Conservation (phyloP, 2,888 invertebrate genomes). For the Hedychridium roseum region DNA sequence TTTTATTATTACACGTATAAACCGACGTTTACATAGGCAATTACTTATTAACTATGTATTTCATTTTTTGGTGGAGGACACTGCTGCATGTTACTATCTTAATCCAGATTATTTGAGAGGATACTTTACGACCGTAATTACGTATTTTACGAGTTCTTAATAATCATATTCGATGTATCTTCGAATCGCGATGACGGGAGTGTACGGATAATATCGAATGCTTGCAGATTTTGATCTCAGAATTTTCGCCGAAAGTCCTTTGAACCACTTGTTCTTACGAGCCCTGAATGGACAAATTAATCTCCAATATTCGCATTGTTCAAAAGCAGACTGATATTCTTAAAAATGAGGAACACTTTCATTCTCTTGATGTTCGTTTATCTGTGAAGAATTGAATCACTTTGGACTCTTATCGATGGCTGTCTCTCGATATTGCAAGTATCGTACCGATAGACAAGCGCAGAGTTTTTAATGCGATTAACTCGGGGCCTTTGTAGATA, state of each 20-base stretch:
- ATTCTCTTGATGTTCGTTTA: too few species aligned
- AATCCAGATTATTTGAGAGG: neutral
- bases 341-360: too few species aligned
- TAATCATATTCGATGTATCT: too few species aligned
- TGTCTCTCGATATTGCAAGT: slow-evolving; percentile 17
- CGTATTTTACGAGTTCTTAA: too few species aligned
- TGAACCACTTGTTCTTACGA: too few species aligned
- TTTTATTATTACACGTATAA: slow-evolving; percentile 13
- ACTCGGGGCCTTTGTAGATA: slow-evolving; percentile 54
- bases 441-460: slow-evolving; percentile 1
- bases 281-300: too few species aligned
- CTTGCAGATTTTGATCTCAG: slow-evolving; percentile 34
- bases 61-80: slow-evolving; percentile 42
- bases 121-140: too few species aligned
- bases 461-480: slow-evolving; percentile 32
- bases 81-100: slow-evolving; percentile 31
- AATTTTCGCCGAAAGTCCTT: slow-evolving; percentile 13
- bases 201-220: slow-evolving; percentile 16
- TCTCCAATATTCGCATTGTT: too few species aligned
- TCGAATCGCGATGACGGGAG: slow-evolving; percentile 13
- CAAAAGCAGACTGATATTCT: too few species aligned
- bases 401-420: too few species aligned
- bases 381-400: too few species aligned
- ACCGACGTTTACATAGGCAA: neutral
- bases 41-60: slow-evolving; percentile 18